Percentiles rank a stretch among this genome's conserved stretches.
phyloP scores from a whole-genome alignment of 2,797 vertebrate species.

The Hippocampus kuda region DNA sequence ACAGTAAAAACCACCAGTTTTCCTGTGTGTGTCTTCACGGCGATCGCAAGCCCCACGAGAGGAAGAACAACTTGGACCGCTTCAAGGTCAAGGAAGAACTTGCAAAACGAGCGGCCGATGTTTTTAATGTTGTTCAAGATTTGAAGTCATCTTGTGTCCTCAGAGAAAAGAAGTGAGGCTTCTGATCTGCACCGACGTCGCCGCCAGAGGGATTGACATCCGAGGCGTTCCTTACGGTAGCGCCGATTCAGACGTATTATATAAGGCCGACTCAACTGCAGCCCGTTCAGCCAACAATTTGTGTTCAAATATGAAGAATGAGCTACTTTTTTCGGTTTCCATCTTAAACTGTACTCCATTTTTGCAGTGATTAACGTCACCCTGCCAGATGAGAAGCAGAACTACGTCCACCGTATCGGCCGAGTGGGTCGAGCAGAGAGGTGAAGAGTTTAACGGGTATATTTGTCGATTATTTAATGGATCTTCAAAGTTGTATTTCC shows the following conservation, averaged over 20 bases:
- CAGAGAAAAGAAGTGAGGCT: conserved; percentile 88
- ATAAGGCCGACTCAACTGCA: too few species aligned
- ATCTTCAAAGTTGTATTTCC: not conserved
- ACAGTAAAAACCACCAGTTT: conserved; percentile 85
- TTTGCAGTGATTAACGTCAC: conserved; percentile 89
- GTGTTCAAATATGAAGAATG: too few species aligned
- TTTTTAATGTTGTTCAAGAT: not conserved
- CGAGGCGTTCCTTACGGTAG: conserved; percentile 90
- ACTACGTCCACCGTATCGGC: conserved; percentile 96
- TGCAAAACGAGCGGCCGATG: not conserved
- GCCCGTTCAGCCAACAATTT: too few species aligned
- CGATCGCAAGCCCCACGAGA: conserved; percentile 91
- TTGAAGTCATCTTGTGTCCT: conserved; percentile 7
- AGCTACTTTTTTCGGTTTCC: too few species aligned
- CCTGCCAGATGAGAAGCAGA: conserved; percentile 96
- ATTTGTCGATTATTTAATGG: not conserved
- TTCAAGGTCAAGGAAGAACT: conserved; percentile 77
- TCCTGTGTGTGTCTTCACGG: conserved; percentile 97
- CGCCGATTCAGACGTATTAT: not conserved
- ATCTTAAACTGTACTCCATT: too few species aligned
- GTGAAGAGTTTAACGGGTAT: conserved; percentile 45
- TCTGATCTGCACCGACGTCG: conserved; percentile 95
- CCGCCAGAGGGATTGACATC: conserved; percentile 95
- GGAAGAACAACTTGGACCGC: conserved; percentile 90
- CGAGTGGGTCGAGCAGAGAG: conserved; percentile 94